Conservation (phyloP, 2,113 vertebrate species). For the Propithecus coquereli region DNA sequence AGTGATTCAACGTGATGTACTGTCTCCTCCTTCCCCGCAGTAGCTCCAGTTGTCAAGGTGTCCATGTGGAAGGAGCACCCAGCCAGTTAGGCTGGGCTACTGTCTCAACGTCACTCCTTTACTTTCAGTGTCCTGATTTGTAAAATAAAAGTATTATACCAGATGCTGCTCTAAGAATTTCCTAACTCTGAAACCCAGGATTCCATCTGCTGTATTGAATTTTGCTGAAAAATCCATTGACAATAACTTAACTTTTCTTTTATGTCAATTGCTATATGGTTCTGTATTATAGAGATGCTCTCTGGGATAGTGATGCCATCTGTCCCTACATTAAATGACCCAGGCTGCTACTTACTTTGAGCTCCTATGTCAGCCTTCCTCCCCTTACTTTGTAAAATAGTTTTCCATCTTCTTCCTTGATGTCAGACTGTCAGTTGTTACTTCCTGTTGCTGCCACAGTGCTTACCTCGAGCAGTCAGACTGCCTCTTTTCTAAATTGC, state of each 20-base stretch:
- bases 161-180: not conserved
- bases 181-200: not conserved
- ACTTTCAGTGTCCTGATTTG: not conserved
- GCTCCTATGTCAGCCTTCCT: not conserved
- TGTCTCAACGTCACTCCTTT: not conserved
- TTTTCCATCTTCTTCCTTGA: not conserved
- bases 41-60: not conserved
- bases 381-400: not conserved
- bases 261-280: not conserved
- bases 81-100: not conserved
- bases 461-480: not conserved
- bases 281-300: not conserved
- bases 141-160: not conserved
- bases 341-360: not conserved
- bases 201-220: not conserved
- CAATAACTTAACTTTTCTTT: not conserved
- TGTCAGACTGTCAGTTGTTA: not conserved
- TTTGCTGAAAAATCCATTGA: not conserved
- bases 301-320: not conserved
- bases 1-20: not conserved
- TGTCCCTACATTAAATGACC: not conserved
- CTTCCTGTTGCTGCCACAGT: not conserved
- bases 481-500: conserved; percentile 26
- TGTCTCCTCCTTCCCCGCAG: not conserved
- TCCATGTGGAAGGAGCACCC: not conserved